Base-by-base conservation (phyloP, 2,113 vertebrate species). In the Rhinoptilus africanus region DNA sequence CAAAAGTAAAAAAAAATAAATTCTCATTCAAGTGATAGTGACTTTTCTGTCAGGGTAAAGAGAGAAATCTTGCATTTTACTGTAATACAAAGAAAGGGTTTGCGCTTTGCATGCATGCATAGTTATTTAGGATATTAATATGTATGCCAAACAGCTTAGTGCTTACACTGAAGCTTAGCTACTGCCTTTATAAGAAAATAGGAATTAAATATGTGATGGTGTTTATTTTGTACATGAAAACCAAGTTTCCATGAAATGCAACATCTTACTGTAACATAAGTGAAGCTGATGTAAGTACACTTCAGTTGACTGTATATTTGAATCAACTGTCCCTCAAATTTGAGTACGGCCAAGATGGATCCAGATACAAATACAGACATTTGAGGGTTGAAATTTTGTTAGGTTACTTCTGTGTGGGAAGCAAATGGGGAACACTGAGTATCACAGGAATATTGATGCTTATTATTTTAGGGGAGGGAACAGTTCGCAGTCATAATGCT, bases 61-160 rank as follows among this genome's bases (percentile, higher is more conserved):
- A 89, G 53, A 59, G 4, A 83, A 92, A 73, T 89, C 43, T 78
- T 87, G 5, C 3, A 74, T 91, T 88, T 93, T 89, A 92, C 30
- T 91, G 48, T 95, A 95, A 96, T 85, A 83, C 98, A 97, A 97
- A 84, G 93, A 97, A 98, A 98, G 98, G 98, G 97, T 97, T 98
- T 97, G 92, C 71, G 80, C 92, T 95, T 96, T 91, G 80, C 93
- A 95, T 98, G 98, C 97, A 97, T 97, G 98, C 94, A 53, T 89
- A 69, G 85, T 82, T 94, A 79, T n/a, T 88, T 93, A 94, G 85
- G 60, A 60, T 64, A 62, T 94, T 96, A 96, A 84, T 88, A 88
- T 48, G 48, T 96, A 56, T 94, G 80, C 69, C 71, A 94, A 78
- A 82, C 77, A 88, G 92, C 60, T 94, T 91, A 89, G 76, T 92